Conservation (phyloP, 2,113 vertebrate species). For the Serilophus lunatus region DNA sequence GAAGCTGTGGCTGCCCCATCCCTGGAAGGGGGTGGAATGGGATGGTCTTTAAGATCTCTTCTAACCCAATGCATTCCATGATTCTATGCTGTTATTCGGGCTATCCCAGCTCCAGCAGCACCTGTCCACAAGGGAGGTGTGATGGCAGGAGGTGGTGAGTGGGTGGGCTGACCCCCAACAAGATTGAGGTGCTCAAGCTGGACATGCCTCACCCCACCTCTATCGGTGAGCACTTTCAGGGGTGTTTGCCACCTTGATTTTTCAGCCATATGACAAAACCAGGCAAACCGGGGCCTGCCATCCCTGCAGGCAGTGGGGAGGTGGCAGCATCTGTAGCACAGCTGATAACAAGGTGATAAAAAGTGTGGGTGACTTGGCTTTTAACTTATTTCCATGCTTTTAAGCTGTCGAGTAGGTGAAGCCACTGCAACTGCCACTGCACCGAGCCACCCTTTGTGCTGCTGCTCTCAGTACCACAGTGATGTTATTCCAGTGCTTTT, state of each 20-base stretch:
- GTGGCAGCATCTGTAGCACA: not conserved
- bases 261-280: not conserved
- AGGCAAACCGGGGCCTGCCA: not conserved
- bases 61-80: accelerated
- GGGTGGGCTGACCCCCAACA: accelerated
- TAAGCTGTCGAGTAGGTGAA: not conserved
- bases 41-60: not conserved
- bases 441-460: not conserved
- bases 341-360: not conserved
- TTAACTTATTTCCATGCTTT: not conserved
- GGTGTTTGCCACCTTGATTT: not conserved
- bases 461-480: not conserved
- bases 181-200: not conserved
- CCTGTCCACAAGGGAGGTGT: accelerated
- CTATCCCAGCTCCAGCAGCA: not conserved
- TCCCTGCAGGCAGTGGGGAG: not conserved
- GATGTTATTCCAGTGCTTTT: not conserved
- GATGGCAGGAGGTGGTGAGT: accelerated
- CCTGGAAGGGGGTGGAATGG: accelerated
- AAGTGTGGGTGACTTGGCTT: not conserved
- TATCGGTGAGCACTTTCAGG: accelerated
- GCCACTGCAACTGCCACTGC: not conserved
- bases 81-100: not conserved
- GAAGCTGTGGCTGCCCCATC: not conserved
- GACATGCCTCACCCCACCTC: accelerated